Evolutionary conservation across 2,888 invertebrate genomes (phyloP).

Genomic region (Octonoba sinensis): DNA sequence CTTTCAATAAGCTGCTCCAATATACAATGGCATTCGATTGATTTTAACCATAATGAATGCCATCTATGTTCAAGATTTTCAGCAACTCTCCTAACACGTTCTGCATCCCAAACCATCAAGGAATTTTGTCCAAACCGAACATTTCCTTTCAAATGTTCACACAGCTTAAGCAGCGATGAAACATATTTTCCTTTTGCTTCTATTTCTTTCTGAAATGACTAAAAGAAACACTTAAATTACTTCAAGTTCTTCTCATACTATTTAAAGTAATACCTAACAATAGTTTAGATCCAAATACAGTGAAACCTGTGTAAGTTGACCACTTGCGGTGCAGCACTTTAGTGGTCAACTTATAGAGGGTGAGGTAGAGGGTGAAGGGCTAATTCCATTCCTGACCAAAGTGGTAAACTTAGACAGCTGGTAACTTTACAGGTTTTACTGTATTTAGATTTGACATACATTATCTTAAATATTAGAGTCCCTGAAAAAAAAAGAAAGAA

Average conservation of each 20-base stretch:
- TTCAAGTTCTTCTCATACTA: not conserved
- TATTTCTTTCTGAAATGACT: constrained; percentile 93
- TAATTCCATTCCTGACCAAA: no score
- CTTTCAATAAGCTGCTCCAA: constrained; percentile 80
- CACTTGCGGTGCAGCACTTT: no score
- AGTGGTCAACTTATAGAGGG: no score
- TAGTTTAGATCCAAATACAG: no score
- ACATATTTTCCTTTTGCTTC: constrained; percentile 78
- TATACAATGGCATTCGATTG: constrained; percentile 92
- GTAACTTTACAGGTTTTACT: no score
- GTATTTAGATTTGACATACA: no score
- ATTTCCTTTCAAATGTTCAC: constrained; percentile 69
- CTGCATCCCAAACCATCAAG: constrained; percentile 64
- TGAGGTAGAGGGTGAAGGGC: no score
- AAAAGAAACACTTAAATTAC: constrained; percentile 67
- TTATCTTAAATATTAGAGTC: no score
- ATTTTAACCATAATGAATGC: constrained; percentile 89
- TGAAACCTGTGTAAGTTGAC: no score
- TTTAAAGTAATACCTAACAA: no score
- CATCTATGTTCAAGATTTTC: constrained; percentile 86
- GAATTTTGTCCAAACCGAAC: constrained; percentile 34
- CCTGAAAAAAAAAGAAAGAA: no score
- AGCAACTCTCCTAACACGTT: constrained; percentile 75
- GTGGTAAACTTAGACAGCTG: no score
- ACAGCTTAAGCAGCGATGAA: constrained; percentile 71